phyloP scores from a whole-genome alignment of 1,140 invertebrate species.

The Chironomus tepperi region DNA sequence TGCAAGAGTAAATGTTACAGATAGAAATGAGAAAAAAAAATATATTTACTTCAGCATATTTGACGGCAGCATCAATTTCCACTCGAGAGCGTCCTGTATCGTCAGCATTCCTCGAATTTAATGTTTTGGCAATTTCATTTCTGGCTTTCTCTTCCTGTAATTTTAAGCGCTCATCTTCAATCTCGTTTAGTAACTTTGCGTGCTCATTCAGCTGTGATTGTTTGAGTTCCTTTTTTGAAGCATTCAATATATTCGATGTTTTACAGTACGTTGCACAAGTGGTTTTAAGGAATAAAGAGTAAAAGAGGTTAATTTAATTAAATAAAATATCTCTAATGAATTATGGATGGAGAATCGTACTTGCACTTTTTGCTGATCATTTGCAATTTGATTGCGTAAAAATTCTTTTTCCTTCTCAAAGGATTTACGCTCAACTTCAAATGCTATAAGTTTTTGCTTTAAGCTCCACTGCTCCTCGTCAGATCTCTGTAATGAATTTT shows the following conservation, averaged over 20 bases:
- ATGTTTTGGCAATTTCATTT: conserved; percentile 39
- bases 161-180: conserved; percentile 41
- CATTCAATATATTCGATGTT: not conserved
- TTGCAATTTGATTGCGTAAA: conserved; percentile 34
- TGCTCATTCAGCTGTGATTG: conserved; percentile 40
- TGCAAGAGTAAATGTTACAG: too few relatives aligned
- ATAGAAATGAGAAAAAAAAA: too few relatives aligned
- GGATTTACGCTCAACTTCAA: conserved; percentile 35
- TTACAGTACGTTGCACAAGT: too few relatives aligned
- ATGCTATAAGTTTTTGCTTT: conserved; percentile 38
- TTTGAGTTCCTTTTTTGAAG: conserved; percentile 39
- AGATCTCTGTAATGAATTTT: conserved; percentile 30
- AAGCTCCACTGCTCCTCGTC: conserved; percentile 41
- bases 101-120: conserved; percentile 32
- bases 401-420: conserved; percentile 42
- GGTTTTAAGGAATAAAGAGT: not conserved
- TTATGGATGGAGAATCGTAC: conserved; percentile 30
- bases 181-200: conserved; percentile 36
- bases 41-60: conserved; percentile 36
- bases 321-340: not conserved
- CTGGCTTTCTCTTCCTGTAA: conserved; percentile 40
- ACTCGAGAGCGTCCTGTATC: conserved; percentile 37
- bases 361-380: conserved; percentile 37
- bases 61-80: conserved; percentile 43
- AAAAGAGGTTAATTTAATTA: not conserved